phyloP scores from a whole-genome alignment of 2,113 vertebrate genomes.

The Gymnorhina tibicen region DNA sequence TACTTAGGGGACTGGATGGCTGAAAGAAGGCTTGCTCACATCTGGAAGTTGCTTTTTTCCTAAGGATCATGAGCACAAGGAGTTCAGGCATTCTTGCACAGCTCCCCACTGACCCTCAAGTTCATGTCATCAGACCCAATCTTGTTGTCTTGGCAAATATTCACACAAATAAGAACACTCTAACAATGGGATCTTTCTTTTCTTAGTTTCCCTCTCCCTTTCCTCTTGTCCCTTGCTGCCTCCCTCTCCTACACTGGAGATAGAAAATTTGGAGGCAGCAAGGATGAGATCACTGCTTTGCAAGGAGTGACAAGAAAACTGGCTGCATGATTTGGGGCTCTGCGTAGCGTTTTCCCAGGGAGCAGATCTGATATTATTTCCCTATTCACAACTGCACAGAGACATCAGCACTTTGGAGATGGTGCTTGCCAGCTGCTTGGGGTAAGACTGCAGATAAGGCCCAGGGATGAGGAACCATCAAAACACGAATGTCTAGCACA shows the following conservation, averaged over 20 bases:
- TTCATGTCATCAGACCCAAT: constrained; percentile 52
- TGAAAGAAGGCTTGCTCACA: neutral
- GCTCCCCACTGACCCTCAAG: constrained; percentile 16
- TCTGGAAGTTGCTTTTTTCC: constrained; percentile 43
- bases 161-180: constrained; percentile 40
- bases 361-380: constrained; percentile 33
- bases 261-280: constrained; percentile 46
- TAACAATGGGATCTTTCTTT: constrained; percentile 70
- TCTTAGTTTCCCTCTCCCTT: neutral
- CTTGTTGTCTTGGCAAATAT: constrained; percentile 62
- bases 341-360: neutral
- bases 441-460: constrained; percentile 58
- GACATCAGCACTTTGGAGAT: constrained; percentile 46
- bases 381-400: neutral
- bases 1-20: neutral
- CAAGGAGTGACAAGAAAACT: constrained; percentile 28
- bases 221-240: constrained; percentile 22
- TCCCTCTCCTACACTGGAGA: constrained; percentile 41
- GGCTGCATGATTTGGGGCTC: neutral
- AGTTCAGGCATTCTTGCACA: constrained; percentile 43
- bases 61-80: neutral
- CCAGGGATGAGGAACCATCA: constrained; percentile 29
- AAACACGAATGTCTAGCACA: constrained; percentile 1
- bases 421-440: neutral
- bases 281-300: constrained; percentile 61